These are phyloP conservation scores for Tringa solitaria DNA, from an alignment of 2,113 vertebrate species.

Conservation along the genomic window DNA sequence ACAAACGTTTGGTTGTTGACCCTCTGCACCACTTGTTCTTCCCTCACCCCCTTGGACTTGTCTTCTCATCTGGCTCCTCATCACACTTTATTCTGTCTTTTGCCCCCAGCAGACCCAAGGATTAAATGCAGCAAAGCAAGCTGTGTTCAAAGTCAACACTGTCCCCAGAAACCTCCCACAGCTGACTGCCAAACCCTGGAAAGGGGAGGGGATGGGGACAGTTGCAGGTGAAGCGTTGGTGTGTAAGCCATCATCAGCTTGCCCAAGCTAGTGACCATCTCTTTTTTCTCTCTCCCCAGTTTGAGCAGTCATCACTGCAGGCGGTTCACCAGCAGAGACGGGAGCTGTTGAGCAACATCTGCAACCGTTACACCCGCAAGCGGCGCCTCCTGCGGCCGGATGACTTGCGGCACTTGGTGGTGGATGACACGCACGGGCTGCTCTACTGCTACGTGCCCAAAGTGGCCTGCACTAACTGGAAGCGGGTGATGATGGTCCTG, in stretches of 20 bases:
- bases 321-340: conserved; percentile 81
- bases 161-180: background rate
- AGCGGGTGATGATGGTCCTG: conserved; percentile 91
- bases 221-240: rapidly evolving
- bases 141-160: background rate
- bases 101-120: background rate
- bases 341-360: conserved; percentile 79
- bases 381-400: conserved; percentile 81
- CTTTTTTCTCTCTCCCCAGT: conserved; percentile 38
- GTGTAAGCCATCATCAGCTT: background rate
- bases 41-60: background rate
- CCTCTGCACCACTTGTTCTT: background rate
- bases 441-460: conserved; percentile 96
- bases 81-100: background rate
- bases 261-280: background rate
- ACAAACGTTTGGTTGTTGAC: rapidly evolving
- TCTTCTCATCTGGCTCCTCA: background rate
- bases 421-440: conserved; percentile 85
- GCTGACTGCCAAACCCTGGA: background rate
- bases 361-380: conserved; percentile 82
- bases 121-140: background rate
- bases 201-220: background rate
- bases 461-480: conserved; percentile 96
- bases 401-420: conserved; percentile 89
- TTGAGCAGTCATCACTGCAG: conserved; percentile 72